Evolutionary conservation across 2,888 invertebrate genomes (phyloP).

Genomic region (Pammene aurita): DNA sequence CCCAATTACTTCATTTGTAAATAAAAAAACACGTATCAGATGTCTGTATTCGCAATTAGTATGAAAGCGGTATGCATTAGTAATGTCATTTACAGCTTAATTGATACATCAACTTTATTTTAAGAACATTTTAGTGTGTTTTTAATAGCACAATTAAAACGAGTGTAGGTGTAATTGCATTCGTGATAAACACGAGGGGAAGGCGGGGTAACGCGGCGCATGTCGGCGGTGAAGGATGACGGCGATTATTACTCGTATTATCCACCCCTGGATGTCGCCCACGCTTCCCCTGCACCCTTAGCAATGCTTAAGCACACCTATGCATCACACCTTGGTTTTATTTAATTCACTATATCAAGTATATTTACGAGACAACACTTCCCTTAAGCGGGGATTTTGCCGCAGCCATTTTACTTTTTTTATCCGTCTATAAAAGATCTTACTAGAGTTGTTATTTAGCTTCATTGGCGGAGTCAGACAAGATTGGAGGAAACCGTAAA

Average conservation of each 20-base stretch:
- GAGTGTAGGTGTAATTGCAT: conserved; percentile 65
- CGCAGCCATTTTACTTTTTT: conserved; percentile 6
- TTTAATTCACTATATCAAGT: conserved; percentile 43
- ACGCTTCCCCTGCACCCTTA: conserved; percentile 53
- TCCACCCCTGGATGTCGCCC: conserved; percentile 58
- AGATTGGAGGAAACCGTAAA: conserved; percentile 31
- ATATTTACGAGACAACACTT: conserved; percentile 19
- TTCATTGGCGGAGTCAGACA: conserved; percentile 19
- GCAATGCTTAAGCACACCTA: conserved; percentile 45
- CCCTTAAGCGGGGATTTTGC: conserved; percentile 2
- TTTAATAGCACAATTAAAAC: conserved; percentile 32
- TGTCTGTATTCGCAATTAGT: conserved; percentile 42
- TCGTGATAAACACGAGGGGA: conserved; percentile 69
- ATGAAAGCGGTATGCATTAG: conserved; percentile 22
- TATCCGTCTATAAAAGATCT: conserved; percentile 9
- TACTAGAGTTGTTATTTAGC: conserved; percentile 19
- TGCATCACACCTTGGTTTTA: conserved; percentile 58
- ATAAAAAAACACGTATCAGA: conserved; percentile 47
- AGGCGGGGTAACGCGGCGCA: conserved; percentile 61
- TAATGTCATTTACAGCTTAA: conserved; percentile 25
- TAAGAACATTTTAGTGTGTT: conserved; percentile 25
- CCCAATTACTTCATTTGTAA: conserved; percentile 57
- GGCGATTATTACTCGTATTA: conserved; percentile 77
- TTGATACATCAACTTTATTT: conserved; percentile 24
- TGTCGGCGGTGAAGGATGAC: conserved; percentile 68